Evolutionary conservation across 1,140 invertebrate genomes (phyloP).

Genomic region (Halictus rubicundus): DNA sequence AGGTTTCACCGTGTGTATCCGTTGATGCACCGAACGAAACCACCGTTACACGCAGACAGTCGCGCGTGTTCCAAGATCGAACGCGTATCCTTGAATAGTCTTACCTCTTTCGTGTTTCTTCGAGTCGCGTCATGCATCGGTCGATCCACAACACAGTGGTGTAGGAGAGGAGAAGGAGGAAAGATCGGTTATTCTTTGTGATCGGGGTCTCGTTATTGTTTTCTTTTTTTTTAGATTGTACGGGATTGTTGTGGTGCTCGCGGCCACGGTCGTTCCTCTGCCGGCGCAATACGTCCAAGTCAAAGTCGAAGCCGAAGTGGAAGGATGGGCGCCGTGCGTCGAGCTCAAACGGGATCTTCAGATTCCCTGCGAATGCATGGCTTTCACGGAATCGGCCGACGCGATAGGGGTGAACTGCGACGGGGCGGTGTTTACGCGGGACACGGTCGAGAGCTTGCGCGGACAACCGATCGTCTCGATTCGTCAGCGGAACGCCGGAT

Average conservation of each 20-base stretch:
- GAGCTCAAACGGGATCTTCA: conserved; percentile 84
- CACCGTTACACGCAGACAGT: conserved; percentile 9
- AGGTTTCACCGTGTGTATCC: neutral
- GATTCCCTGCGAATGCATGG: conserved; percentile 83
- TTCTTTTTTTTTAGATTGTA: conserved; percentile 34
- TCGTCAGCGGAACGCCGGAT: conserved; percentile 88
- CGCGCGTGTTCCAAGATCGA: too few relatives aligned
- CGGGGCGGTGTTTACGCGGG: conserved; percentile 88
- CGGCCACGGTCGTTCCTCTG: neutral
- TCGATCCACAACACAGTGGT: too few relatives aligned
- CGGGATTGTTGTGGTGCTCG: neutral
- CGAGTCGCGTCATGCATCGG: too few relatives aligned
- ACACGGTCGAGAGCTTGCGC: conserved; percentile 87
- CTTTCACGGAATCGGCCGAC: conserved; percentile 57
- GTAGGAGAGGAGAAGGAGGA: too few relatives aligned
- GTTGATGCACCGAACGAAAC: conserved; percentile 2
- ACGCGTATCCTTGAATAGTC: too few relatives aligned
- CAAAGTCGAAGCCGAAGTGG: conserved; percentile 14
- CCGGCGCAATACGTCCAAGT: conserved; percentile 47
- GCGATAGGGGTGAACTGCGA: conserved; percentile 89
- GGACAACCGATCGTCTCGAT: conserved; percentile 88
- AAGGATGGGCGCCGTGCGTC: conserved; percentile 82
- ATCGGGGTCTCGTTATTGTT: neutral
- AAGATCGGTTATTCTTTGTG: too few relatives aligned
- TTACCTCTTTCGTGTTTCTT: too few relatives aligned